Conservation (phyloP, 2,888 invertebrate genomes). For the Drosophila merina region DNA sequence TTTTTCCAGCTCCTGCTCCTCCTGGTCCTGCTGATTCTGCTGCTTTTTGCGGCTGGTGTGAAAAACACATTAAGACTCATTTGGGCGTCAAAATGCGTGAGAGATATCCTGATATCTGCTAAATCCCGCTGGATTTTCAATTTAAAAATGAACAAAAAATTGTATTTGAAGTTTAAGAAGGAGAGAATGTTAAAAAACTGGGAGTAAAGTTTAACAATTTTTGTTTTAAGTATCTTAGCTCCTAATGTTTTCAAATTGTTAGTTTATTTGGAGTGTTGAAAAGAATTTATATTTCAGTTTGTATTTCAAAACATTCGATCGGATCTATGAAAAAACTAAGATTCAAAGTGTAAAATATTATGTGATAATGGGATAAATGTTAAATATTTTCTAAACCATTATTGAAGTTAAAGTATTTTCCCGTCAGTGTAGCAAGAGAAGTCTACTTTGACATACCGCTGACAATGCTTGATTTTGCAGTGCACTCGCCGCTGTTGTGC, state of each 20-base stretch:
- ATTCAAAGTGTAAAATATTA: too few relatives aligned
- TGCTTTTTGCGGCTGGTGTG: slow-evolving; percentile 43
- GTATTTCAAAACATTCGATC: too few relatives aligned
- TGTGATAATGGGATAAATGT: too few relatives aligned
- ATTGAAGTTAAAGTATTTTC: neutral
- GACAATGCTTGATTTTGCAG: slow-evolving; percentile 56
- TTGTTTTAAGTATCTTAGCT: too few relatives aligned
- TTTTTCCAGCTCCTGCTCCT: slow-evolving; percentile 12
- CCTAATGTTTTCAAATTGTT: too few relatives aligned
- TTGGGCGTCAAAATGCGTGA: slow-evolving; percentile 65
- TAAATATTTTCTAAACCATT: neutral
- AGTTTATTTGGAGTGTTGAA: too few relatives aligned
- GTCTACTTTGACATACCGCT: slow-evolving; percentile 45
- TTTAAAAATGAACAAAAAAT: slow-evolving; percentile 46
- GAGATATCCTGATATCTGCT: slow-evolving; percentile 40
- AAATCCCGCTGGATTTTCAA: slow-evolving; percentile 76
- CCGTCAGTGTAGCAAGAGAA: neutral
- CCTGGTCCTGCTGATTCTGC: slow-evolving; percentile 3
- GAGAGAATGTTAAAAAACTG: neutral
- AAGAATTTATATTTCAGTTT: too few relatives aligned
- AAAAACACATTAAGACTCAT: slow-evolving; percentile 78
- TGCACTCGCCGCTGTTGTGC: slow-evolving; percentile 69
- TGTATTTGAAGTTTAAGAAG: neutral
- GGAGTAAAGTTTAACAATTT: too few relatives aligned
- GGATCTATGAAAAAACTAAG: too few relatives aligned